Base-by-base conservation (phyloP, 2,888 invertebrate genomes). In the Thereva nobilitata region DNA sequence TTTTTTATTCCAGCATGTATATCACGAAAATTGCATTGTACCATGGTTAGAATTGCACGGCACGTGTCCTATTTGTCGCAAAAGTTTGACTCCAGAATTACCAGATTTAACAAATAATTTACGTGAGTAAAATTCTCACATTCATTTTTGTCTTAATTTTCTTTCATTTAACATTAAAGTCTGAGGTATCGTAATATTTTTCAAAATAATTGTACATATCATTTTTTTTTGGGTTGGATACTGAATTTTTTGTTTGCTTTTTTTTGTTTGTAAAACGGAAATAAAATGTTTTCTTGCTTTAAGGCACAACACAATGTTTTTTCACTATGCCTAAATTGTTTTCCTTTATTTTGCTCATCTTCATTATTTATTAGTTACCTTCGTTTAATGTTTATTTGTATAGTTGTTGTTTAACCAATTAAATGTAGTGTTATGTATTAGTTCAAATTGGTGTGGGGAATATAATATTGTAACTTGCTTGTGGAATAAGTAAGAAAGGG, bases 21-120 rank as follows among this genome's bases (percentile, higher is more conserved):
- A 93, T 83, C 97, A 98, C 82, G 88, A 90, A 77, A 86, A 87
- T 71, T 97, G 97, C 80, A 97, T 98, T 81, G 86, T 92, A 73
- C 96, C 95, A 68, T 98, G 97, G 97, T 84, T 98, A 74, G 90
- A 95, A 84, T 84, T 96, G 84, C 97, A 97, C 83, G 95, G 94
- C 69, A 97, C 97, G 54, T 97, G 97, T 79, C 97, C 97, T 67
- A 93, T 97, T 74, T 97, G 97, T 83, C 88, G 97, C 67, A 93
- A 92, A 80, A 87, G 86, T 77, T 82, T 91, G 74, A 83, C 83
- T 70, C 84, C 84, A 70, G 83, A 83, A 72, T 79, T 75, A 70
- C 77, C 80, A 35, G 79, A 80, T 35, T 72, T 71, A 4, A 66
- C 71, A 50, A 71, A 73, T 56, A 70, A 72, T 72, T 67, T 70